Percentiles rank a stretch among this genome's conserved stretches.
Conservation (phyloP, 2,113 vertebrate genomes). For the Tupaia tana region DNA sequence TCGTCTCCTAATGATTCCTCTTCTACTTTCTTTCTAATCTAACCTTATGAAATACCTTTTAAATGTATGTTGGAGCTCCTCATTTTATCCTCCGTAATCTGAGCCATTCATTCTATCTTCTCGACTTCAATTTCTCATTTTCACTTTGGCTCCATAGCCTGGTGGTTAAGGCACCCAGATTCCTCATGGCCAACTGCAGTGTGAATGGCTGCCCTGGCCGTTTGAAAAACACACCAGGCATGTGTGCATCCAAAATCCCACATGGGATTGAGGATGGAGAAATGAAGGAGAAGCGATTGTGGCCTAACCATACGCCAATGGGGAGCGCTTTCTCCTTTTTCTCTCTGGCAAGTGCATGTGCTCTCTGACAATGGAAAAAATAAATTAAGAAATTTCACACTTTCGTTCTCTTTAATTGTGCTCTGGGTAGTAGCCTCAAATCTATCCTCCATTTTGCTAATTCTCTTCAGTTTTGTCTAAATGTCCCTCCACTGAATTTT, state of each 20-base stretch:
- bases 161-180: too few species aligned
- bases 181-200: too few species aligned
- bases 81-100: too few species aligned
- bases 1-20: not conserved
- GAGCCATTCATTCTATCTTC: not conserved
- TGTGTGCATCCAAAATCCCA: too few species aligned
- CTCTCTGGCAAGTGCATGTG: too few species aligned
- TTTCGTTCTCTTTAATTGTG: not conserved
- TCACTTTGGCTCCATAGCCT: not conserved
- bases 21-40: not conserved
- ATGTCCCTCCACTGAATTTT: not conserved
- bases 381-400: not conserved
- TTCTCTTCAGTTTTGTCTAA: not conserved
- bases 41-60: not conserved
- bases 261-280: too few species aligned
- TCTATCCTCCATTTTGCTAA: not conserved
- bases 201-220: too few species aligned
- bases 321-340: too few species aligned
- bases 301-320: too few species aligned
- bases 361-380: too few species aligned
- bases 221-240: too few species aligned
- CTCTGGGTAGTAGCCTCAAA: not conserved
- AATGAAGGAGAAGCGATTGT: too few species aligned
- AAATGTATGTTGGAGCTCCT: not conserved
- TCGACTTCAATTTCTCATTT: not conserved